Percentiles rank a stretch among this genome's conserved stretches.
Evolutionary conservation across 2,113 vertebrate species (phyloP).

Genomic region (Hippocampus comes): DNA sequence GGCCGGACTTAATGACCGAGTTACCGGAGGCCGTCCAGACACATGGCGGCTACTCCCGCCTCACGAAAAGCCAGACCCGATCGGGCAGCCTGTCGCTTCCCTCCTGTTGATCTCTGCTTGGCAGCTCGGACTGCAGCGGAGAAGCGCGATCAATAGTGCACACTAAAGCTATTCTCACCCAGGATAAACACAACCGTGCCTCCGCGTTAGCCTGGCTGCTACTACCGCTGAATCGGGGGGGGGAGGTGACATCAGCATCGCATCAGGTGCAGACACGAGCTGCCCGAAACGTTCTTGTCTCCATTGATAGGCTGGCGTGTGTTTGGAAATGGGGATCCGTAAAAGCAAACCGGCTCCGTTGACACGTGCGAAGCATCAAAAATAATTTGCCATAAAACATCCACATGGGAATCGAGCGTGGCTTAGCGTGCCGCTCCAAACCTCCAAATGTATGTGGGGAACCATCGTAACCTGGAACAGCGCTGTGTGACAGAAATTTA

Average conservation of each 20-base stretch:
- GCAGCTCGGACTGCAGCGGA: constrained; percentile 57
- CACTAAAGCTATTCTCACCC: constrained; percentile 57
- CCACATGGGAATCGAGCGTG: too few relatives aligned
- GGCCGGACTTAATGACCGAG: constrained; percentile 24
- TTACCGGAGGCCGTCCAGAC: constrained; percentile 47
- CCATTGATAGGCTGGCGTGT: background rate
- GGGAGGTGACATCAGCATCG: constrained; percentile 19
- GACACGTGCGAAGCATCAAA: background rate
- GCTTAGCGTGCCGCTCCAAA: too few relatives aligned
- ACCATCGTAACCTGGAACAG: too few relatives aligned
- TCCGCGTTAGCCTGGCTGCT: constrained; percentile 13
- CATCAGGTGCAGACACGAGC: constrained; percentile 5
- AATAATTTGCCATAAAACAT: background rate
- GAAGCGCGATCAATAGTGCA: constrained; percentile 57
- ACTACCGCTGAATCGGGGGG: constrained; percentile 17
- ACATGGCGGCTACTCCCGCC: constrained; percentile 32
- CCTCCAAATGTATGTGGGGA: too few relatives aligned
- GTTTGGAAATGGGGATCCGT: background rate
- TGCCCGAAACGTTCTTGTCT: background rate
- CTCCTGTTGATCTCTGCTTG: constrained; percentile 61
- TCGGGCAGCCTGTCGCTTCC: constrained; percentile 40
- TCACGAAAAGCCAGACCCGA: constrained; percentile 16
- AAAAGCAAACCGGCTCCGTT: background rate
- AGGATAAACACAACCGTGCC: constrained; percentile 65
- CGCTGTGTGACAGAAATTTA: too few relatives aligned